These are phyloP conservation scores for Ellobius talpinus DNA, from an alignment of 2,113 vertebrate species.

Conservation along the genomic window DNA sequence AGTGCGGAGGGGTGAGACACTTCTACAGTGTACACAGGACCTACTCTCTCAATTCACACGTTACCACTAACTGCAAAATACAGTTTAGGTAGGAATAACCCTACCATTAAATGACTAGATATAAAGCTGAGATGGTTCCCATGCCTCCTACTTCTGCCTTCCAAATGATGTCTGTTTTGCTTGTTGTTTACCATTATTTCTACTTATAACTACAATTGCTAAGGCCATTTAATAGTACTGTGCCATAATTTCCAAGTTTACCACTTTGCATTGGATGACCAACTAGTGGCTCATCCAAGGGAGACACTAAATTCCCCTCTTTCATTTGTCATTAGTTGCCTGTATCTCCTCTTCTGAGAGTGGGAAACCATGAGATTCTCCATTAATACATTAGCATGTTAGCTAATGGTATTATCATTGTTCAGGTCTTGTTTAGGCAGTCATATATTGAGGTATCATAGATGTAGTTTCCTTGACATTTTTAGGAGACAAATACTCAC, in stretches of 20 bases:
- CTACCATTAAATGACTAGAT: background rate
- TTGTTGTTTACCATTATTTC: background rate
- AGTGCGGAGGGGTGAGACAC: background rate
- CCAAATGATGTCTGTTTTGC: background rate
- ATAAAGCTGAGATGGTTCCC: background rate
- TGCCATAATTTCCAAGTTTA: background rate
- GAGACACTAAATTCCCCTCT: background rate
- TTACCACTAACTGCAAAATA: background rate
- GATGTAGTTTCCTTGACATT: background rate
- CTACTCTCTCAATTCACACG: background rate
- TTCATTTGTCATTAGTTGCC: background rate
- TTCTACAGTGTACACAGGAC: background rate
- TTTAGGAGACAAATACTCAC: background rate
- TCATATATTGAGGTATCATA: background rate
- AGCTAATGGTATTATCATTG: background rate
- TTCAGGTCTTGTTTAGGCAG: background rate
- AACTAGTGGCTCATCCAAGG: background rate
- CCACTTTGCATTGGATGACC: background rate
- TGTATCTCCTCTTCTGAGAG: background rate
- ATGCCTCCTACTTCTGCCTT: too few species aligned
- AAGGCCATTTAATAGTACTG: background rate
- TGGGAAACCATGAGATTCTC: background rate
- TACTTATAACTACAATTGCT: background rate
- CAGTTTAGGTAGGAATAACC: background rate
- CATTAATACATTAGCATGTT: background rate